phyloP scores from a whole-genome alignment of 2,113 vertebrate species.

The Pollachius pollachius region DNA sequence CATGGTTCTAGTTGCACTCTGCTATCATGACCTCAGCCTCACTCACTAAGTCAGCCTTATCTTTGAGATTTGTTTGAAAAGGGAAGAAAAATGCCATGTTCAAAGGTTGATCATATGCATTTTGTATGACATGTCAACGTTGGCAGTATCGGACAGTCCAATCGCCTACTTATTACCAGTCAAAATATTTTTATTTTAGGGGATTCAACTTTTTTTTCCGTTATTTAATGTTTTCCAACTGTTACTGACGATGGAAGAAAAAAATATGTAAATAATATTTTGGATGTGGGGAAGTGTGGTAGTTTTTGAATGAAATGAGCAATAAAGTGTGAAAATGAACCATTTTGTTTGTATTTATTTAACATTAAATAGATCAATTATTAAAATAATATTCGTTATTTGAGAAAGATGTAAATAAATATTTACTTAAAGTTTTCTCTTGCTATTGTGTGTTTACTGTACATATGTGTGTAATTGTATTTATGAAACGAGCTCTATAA shows the following conservation, averaged over 20 bases:
- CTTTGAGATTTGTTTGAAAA: conserved; percentile 28
- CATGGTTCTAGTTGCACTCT: conserved; percentile 58
- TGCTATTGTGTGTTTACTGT: not conserved
- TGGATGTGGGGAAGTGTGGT: conserved; percentile 85
- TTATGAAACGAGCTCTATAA: not conserved
- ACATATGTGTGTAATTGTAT: not conserved
- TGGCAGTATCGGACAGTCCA: conserved; percentile 11
- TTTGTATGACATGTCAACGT: conserved; percentile 15
- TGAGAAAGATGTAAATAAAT: not conserved
- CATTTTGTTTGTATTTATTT: not conserved
- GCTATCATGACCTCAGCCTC: conserved; percentile 61
- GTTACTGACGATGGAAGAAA: conserved; percentile 73
- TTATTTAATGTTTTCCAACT: conserved; percentile 71
- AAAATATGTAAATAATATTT: conserved; percentile 73
- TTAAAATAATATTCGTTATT: no score
- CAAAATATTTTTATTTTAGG: conserved; percentile 58
- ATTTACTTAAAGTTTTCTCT: not conserved
- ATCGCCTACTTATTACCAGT: conserved; percentile 39
- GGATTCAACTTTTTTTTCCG: conserved; percentile 70
- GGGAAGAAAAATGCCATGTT: not conserved
- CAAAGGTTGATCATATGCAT: conserved; percentile 6
- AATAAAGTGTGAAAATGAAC: conserved; percentile 79
- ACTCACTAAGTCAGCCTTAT: conserved; percentile 77
- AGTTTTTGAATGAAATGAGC: conserved; percentile 85
- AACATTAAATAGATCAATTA: no score